Base-by-base conservation (phyloP, 2,888 invertebrate genomes). In the Ceratothoa steindachneri region DNA sequence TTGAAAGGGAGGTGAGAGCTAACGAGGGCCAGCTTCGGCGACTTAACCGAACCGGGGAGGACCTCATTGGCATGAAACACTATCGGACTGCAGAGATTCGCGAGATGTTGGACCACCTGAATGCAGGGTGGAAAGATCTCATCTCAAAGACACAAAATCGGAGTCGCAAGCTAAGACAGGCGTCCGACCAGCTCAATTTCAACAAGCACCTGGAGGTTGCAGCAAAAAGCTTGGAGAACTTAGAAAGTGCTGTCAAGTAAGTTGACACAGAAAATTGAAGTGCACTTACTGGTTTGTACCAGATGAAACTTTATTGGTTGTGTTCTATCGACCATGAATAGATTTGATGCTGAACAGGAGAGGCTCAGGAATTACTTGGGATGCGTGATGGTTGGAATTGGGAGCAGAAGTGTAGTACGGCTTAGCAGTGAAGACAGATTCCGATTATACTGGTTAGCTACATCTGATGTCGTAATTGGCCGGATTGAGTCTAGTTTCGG, bases 1-100 rank as follows among this genome's bases (percentile, higher is more conserved):
- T 98, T 83, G 97, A 97, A 82, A 87, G 97, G 0, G 98, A 99
- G 83, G 85, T 99, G 24, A 89, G 93, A 67, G 95, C 97, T 0
- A 98, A 97, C 82, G 95, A 97, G 84, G 95, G 94, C 15, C 93
- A 96, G 82, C 86, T 97, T 9, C 87, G 95, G 68, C 90, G 73
- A 28, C 71, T 80, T 9, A 81, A 80, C 60, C 79, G 79, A 28
- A 80, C 71, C 73, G 93, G 92, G 1, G 89, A 91, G 82, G 88
- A 89, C 0, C 84, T 94, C 77, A 89, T 93, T 74, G 88, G 88
- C 0, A 89, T 89, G 73, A 90, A 90, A 82, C 90, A 90, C 82
- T 89, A 90, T 81, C 84, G 85, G 28, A 88, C 89, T 0, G 88
- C 85, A 1, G 88, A 91, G 80, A 91, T 94, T 24, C 87, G 88